Conservation (phyloP, 2,113 vertebrate genomes). For the Sorex araneus region DNA sequence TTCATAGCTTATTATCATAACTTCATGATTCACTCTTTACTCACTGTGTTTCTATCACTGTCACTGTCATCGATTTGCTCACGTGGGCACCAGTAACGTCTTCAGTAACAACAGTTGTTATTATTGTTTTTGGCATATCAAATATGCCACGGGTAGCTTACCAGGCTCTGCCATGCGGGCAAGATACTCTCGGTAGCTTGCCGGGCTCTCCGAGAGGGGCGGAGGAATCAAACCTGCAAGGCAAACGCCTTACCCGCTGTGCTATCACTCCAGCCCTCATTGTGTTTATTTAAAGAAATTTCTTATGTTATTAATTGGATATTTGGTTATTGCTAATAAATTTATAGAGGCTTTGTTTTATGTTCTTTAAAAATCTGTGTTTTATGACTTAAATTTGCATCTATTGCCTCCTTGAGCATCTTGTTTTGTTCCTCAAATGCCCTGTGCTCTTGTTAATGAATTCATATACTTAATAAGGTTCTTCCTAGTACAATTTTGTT, state of each 20-base stretch:
- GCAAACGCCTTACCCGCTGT: too few relatives aligned
- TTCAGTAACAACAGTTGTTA: too few relatives aligned
- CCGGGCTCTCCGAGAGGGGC: too few relatives aligned
- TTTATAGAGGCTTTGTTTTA: not conserved
- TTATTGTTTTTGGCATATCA: too few relatives aligned
- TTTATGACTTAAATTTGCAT: not conserved
- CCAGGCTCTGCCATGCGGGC: too few relatives aligned
- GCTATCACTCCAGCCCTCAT: too few relatives aligned
- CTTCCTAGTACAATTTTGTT: not conserved
- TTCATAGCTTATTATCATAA: not conserved
- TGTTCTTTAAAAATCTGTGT: not conserved
- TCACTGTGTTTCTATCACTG: not conserved
- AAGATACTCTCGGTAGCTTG: too few relatives aligned
- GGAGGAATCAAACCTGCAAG: too few relatives aligned
- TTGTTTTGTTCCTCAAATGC: not conserved
- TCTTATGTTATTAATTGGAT: not conserved
- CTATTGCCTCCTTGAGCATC: not conserved
- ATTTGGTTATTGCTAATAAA: not conserved
- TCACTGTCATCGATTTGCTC: too few relatives aligned
- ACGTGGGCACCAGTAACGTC: too few relatives aligned
- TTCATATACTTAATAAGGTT: not conserved
- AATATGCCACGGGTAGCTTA: too few relatives aligned
- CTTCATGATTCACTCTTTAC: not conserved
- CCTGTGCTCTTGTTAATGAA: not conserved
- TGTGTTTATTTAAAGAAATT: not conserved